phyloP scores from a whole-genome alignment of 2,888 invertebrate genomes.

The Hydroisotoma schaefferi region DNA sequence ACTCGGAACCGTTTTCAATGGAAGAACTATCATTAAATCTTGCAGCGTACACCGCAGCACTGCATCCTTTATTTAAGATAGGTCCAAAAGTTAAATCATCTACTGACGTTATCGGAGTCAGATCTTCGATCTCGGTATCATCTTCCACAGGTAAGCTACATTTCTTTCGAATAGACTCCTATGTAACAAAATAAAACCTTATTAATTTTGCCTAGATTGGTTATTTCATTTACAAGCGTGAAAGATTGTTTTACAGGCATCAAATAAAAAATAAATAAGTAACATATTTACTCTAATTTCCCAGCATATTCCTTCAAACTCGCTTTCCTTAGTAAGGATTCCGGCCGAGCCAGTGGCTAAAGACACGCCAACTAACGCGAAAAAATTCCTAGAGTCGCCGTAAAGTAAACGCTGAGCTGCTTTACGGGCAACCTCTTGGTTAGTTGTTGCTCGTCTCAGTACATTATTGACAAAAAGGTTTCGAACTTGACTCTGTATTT shows the following conservation, averaged over 20 bases:
- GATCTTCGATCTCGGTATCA: too few relatives aligned
- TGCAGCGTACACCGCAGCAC: conserved; percentile 74
- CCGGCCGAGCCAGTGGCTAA: conserved; percentile 63
- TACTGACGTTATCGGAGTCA: conserved; percentile 52
- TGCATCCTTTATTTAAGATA: conserved; percentile 74
- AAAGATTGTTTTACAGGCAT: not conserved
- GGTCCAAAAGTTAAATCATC: conserved; percentile 65
- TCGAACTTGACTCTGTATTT: conserved; percentile 29
- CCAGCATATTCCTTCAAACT: conserved; percentile 72
- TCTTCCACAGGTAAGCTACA: conserved; percentile 10
- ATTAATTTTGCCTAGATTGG: not conserved
- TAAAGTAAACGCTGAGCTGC: conserved; percentile 63
- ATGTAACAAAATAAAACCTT: not conserved
- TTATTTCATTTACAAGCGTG: not conserved
- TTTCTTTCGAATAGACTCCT: conserved; percentile 34
- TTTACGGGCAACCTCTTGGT: conserved; percentile 61
- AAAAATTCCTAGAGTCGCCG: conserved; percentile 69
- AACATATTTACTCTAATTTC: conserved; percentile 63
- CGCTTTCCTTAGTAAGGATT: conserved; percentile 70
- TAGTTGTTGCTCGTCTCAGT: conserved; percentile 65
- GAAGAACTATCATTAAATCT: conserved; percentile 53
- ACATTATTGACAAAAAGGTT: conserved; percentile 66
- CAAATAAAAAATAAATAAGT: not conserved
- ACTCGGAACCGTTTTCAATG: conserved; percentile 5
- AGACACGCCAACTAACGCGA: conserved; percentile 69